phyloP scores from a whole-genome alignment of 2,797 vertebrate genomes.

The Poliocrania exsul region DNA sequence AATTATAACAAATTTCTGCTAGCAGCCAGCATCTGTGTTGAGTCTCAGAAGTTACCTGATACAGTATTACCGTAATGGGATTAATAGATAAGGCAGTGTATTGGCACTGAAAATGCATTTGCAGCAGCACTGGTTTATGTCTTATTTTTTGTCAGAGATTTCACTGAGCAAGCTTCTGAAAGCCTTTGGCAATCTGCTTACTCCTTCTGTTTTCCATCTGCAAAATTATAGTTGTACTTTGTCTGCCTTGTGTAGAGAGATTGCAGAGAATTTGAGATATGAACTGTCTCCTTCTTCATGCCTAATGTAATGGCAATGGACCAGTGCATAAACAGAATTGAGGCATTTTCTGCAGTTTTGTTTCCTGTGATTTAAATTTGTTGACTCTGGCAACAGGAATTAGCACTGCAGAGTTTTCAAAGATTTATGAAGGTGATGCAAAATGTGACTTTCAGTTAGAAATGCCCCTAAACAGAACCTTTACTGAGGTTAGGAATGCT shows the following conservation, averaged over 20 bases:
- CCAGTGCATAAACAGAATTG: neutral
- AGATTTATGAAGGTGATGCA: neutral
- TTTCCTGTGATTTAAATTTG: neutral
- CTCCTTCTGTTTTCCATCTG: conserved; percentile 57
- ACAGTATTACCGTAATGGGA: neutral
- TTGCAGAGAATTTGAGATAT: neutral
- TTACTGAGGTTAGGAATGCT: neutral
- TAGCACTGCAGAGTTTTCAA: neutral
- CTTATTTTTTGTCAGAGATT: conserved; percentile 39
- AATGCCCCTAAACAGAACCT: neutral
- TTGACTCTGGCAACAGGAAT: neutral
- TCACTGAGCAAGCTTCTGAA: conserved; percentile 41
- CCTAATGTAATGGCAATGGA: neutral
- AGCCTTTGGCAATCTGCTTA: conserved; percentile 53
- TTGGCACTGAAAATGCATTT: neutral
- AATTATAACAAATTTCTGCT: neutral
- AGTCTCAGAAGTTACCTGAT: neutral
- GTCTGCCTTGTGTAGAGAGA: neutral
- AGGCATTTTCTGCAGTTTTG: neutral
- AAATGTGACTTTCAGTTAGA: neutral
- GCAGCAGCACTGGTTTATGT: conserved; percentile 28
- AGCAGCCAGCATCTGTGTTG: neutral
- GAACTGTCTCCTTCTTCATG: neutral
- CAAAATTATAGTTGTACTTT: conserved; percentile 13
- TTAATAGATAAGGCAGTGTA: neutral